phyloP scores from a whole-genome alignment of 2,888 invertebrate species.

The Ennomos quercinarius region DNA sequence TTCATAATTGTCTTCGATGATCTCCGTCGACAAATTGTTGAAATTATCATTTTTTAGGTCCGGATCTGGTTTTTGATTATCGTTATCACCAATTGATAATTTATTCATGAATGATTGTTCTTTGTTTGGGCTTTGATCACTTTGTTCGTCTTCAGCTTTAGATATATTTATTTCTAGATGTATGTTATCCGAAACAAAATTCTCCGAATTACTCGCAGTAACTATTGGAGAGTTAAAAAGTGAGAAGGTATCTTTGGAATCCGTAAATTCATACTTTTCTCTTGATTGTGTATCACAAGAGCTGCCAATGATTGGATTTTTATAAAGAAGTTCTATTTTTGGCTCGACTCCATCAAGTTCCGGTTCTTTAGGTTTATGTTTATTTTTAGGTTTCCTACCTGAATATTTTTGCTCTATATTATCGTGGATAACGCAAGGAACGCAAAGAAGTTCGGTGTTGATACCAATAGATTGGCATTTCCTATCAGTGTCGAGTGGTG shows the following conservation, averaged over 20 bases:
- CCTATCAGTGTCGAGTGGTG: conserved; percentile 44
- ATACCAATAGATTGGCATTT: conserved; percentile 67
- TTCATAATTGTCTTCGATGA: conserved; percentile 64
- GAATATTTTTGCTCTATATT: conserved; percentile 51
- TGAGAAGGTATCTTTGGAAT: conserved; percentile 48
- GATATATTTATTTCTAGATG: conserved; percentile 38
- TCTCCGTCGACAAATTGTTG: conserved; percentile 59
- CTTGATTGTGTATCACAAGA: conserved; percentile 54
- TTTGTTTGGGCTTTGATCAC: conserved; percentile 11
- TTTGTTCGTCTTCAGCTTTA: conserved; percentile 27
- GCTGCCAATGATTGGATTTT: conserved; percentile 68
- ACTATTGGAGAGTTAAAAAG: conserved; percentile 40
- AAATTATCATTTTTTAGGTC: conserved; percentile 42
- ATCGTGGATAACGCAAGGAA: conserved; percentile 75
- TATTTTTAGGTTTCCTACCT: conserved; percentile 43
- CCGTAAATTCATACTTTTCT: conserved; percentile 44
- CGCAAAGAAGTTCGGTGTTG: conserved; percentile 72
- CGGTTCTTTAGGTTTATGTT: conserved; percentile 33
- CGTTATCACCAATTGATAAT: neutral
- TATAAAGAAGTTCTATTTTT: conserved; percentile 68
- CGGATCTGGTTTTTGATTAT: conserved; percentile 24
- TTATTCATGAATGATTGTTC: neutral
- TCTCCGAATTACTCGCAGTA: conserved; percentile 45
- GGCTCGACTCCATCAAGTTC: conserved; percentile 46
- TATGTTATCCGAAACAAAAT: conserved; percentile 40